These are phyloP conservation scores for Nothobranchius furzeri DNA, from an alignment of 2,113 vertebrate species.

Conservation along the genomic window DNA sequence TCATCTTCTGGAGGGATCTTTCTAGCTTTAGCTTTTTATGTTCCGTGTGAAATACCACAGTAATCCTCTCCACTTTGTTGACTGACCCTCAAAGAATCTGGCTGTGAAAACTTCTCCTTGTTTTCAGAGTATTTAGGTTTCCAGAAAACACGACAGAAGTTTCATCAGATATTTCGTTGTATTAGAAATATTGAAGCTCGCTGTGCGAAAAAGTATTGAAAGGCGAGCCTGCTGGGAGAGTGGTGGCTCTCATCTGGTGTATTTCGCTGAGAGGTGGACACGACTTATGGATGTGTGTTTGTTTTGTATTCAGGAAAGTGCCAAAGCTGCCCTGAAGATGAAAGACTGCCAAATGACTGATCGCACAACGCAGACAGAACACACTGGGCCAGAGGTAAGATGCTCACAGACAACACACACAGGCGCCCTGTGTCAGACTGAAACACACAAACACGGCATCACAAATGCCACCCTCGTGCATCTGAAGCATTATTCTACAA, in stretches of 20 bases:
- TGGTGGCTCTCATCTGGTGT: conserved; percentile 37
- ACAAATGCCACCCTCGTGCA: conserved; percentile 4
- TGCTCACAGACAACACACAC: conserved; percentile 32
- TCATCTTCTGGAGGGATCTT: conserved; percentile 63
- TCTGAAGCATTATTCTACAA: conserved; percentile 7
- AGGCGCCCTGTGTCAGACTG: conserved; percentile 15
- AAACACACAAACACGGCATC: conserved; percentile 7
- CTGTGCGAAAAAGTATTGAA: background rate
- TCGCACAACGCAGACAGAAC: conserved; percentile 94
- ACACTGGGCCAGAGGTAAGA: conserved; percentile 90
- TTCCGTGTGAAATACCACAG: conserved; percentile 16
- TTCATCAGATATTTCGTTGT: conserved; percentile 17
- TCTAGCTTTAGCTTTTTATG: conserved; percentile 28
- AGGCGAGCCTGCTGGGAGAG: conserved; percentile 36
- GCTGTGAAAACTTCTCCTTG: conserved; percentile 39
- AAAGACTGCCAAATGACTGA: conserved; percentile 87
- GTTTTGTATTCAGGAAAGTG: conserved; percentile 85
- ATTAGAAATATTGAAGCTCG: conserved; percentile 13
- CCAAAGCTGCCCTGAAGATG: conserved; percentile 84
- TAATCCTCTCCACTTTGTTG: conserved; percentile 43
- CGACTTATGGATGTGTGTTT: conserved; percentile 52
- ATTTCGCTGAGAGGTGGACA: conserved; percentile 23
- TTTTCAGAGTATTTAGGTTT: conserved; percentile 52
- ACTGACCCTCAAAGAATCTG: conserved; percentile 38
- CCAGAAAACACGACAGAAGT: conserved; percentile 21